Percentiles rank a stretch among this genome's conserved stretches.
Evolutionary conservation across 2,888 invertebrate species (phyloP).

Genomic region (Patella pellucida): DNA sequence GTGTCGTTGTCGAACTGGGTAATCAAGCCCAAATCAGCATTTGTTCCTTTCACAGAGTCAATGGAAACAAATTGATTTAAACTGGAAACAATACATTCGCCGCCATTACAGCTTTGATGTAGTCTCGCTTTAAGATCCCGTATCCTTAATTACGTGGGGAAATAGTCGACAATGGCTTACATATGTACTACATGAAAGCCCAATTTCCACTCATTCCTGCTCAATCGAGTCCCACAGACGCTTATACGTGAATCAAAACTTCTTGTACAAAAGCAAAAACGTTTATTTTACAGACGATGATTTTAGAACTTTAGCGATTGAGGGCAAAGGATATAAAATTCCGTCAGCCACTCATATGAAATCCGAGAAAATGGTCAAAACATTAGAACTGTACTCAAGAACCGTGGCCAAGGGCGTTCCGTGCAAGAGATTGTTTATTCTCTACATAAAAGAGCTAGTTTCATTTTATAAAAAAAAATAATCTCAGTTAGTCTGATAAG

Average conservation of each 20-base stretch:
- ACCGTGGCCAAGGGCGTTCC: conserved; percentile 10
- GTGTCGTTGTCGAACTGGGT: background rate
- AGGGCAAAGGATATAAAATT: background rate
- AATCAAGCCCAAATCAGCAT: background rate
- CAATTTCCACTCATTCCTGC: conserved; percentile 9
- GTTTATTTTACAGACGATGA: background rate
- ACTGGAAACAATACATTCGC: conserved; percentile 22
- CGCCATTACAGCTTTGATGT: conserved; percentile 20
- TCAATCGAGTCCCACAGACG: conserved; percentile 7
- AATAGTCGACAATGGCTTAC: conserved; percentile 10
- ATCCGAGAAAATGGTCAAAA: background rate
- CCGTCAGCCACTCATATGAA: background rate
- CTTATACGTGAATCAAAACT: background rate
- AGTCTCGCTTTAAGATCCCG: conserved; percentile 16
- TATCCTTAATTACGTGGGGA: conserved; percentile 16
- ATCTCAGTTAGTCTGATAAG: background rate
- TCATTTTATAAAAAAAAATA: background rate
- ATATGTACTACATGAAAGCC: conserved; percentile 21
- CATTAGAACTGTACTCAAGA: background rate
- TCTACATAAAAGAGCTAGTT: conserved; percentile 6
- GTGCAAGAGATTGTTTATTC: background rate
- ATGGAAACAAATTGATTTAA: conserved; percentile 20
- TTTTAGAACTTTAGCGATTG: background rate
- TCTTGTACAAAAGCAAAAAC: conserved; percentile 6
- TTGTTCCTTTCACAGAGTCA: conserved; percentile 2